A percentile compares a stretch with the other conserved stretches of the same genome.
Conservation (phyloP, 2,888 invertebrate genomes). For the Ophion obscuratus region DNA sequence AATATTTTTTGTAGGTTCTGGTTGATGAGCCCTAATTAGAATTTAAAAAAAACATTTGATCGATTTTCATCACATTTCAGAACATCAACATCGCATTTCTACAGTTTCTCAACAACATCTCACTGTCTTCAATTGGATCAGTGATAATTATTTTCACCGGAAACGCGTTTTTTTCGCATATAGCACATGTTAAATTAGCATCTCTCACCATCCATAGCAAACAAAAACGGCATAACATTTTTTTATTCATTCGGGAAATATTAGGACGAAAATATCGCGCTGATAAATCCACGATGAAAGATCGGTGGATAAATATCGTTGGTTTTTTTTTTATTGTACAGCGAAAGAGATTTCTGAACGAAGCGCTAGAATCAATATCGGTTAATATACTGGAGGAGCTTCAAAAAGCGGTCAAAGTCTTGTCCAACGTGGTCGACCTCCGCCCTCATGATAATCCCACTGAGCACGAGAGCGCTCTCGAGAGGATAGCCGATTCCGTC, state of each 20-base stretch:
- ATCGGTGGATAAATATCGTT: background rate
- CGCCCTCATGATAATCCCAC: constrained; percentile 85
- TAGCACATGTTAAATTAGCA: too few relatives aligned
- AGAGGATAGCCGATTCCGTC: constrained; percentile 88
- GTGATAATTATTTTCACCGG: too few relatives aligned
- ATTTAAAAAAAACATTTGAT: too few relatives aligned
- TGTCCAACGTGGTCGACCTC: constrained; percentile 85
- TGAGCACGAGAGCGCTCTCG: constrained; percentile 88
- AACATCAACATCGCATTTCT: too few relatives aligned
- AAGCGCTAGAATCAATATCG: constrained; percentile 89
- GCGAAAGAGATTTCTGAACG: constrained; percentile 89
- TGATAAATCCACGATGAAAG: background rate
- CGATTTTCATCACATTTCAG: too few relatives aligned
- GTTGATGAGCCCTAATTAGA: too few relatives aligned
- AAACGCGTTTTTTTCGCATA: too few relatives aligned
- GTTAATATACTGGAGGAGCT: constrained; percentile 89
- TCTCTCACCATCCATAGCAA: too few relatives aligned
- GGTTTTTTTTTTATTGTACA: constrained; percentile 79
- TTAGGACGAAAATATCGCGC: background rate
- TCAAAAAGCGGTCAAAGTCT: constrained; percentile 86
- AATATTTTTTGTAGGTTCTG: too few relatives aligned
- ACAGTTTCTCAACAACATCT: too few relatives aligned
- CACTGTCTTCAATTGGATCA: too few relatives aligned
- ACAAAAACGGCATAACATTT: too few relatives aligned
- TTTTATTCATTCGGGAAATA: background rate